phyloP scores from a whole-genome alignment of 1,140 invertebrate species.

The Orchesella cincta region DNA sequence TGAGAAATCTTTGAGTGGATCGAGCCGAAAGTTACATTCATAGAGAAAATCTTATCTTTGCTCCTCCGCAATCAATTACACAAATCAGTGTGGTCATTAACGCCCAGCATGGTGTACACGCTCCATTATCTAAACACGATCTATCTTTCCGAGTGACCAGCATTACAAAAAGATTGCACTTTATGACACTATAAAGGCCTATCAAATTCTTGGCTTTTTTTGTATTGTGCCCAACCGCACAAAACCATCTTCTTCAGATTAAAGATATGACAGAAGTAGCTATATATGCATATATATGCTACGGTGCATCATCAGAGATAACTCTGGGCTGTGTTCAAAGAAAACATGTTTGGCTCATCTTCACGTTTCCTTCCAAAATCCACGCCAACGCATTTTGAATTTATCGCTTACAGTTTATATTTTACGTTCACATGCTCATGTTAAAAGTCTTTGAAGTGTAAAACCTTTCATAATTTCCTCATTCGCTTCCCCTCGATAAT shows the following conservation, averaged over 20 bases:
- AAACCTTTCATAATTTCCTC: no score
- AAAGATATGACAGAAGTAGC: neutral
- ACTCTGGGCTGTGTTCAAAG: no score
- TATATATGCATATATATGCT: neutral
- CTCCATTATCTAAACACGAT: neutral
- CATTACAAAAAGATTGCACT: conserved; percentile 1
- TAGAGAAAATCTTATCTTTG: neutral
- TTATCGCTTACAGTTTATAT: no score
- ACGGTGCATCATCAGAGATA: no score
- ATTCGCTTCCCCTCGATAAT: no score
- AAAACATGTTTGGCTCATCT: neutral
- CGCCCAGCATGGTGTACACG: neutral
- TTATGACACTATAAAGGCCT: neutral
- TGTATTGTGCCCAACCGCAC: no score
- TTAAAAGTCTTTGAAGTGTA: no score
- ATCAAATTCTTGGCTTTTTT: neutral
- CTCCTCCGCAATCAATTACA: neutral
- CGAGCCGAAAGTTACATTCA: neutral
- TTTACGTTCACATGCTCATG: no score
- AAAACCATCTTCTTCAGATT: neutral
- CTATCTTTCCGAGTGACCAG: neutral
- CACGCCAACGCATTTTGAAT: conserved; percentile 4
- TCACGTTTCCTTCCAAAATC: neutral
- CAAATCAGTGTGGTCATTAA: neutral
- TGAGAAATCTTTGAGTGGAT: neutral